A percentile compares a stretch with the other conserved stretches of the same genome.
Evolutionary conservation across 2,797 vertebrate species (phyloP).

Genomic region (Eulemur coronatus): DNA sequence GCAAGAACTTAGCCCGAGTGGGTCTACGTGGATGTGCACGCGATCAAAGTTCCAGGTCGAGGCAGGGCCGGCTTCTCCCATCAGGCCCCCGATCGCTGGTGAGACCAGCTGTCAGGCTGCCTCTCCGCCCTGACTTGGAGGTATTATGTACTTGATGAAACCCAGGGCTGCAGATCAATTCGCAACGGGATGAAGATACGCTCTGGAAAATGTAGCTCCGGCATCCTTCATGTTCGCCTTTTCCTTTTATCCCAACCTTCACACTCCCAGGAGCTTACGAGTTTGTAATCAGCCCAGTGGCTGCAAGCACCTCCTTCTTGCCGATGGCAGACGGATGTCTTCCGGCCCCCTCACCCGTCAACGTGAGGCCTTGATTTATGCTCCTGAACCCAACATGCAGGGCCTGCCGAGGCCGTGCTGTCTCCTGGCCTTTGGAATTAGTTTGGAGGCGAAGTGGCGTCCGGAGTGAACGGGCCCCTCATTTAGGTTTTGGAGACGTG

Average conservation of each 20-base stretch:
- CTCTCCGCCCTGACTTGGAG: neutral
- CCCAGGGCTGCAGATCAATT: conserved; percentile 77
- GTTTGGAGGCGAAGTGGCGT: neutral
- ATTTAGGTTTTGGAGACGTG: conserved; percentile 65
- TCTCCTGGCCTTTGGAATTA: conserved; percentile 48
- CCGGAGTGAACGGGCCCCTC: neutral
- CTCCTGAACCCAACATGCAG: conserved; percentile 22
- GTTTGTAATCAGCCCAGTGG: conserved; percentile 77
- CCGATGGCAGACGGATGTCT: conserved; percentile 83
- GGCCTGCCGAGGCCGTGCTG: conserved; percentile 9
- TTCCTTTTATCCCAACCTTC: conserved; percentile 83
- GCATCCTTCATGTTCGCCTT: conserved; percentile 78
- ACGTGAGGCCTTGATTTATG: conserved; percentile 69
- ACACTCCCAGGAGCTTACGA: conserved; percentile 77
- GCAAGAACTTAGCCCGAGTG: neutral
- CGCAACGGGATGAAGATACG: conserved; percentile 72
- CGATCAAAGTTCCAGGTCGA: fast-evolving
- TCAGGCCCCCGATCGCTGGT: neutral
- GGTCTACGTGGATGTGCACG: fast-evolving
- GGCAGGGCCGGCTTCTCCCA: neutral
- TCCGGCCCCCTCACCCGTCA: conserved; percentile 64
- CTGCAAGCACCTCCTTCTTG: conserved; percentile 77
- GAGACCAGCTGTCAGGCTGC: neutral
- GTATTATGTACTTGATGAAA: conserved; percentile 75
- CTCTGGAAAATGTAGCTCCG: conserved; percentile 85